These are phyloP conservation scores for Eidolon helvum DNA, from an alignment of 2,113 vertebrate species.

Conservation along the genomic window DNA sequence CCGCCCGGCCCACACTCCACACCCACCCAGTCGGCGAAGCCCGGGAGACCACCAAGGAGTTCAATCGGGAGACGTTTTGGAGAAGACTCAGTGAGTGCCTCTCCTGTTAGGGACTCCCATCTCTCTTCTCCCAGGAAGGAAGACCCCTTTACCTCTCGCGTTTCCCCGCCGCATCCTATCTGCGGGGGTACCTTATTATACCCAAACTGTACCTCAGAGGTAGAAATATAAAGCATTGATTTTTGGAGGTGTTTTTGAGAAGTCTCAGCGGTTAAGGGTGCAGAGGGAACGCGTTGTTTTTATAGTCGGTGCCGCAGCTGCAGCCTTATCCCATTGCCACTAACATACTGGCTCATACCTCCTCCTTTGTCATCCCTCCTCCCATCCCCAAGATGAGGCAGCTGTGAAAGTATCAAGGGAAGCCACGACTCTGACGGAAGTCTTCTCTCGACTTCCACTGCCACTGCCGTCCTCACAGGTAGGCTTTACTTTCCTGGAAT, in stretches of 20 bases:
- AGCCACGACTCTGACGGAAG: constrained; percentile 91
- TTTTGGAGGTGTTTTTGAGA: not conserved
- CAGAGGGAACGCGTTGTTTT: not conserved
- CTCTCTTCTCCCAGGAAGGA: too few relatives aligned
- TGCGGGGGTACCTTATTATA: not conserved
- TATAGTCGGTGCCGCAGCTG: not conserved
- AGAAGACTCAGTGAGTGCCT: constrained; percentile 86
- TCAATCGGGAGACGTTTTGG: constrained; percentile 91
- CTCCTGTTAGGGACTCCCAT: fast-evolving
- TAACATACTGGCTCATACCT: not conserved
- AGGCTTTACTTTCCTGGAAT: constrained; percentile 16
- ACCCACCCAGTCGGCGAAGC: constrained; percentile 88
- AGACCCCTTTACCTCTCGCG: not conserved
- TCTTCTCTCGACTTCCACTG: constrained; percentile 86
- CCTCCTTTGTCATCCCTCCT: not conserved
- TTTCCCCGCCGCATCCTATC: not conserved
- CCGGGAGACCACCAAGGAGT: constrained; percentile 83
- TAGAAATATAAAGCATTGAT: not conserved
- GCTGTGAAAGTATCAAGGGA: constrained; percentile 88
- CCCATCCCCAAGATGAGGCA: constrained; percentile 83
- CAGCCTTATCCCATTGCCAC: not conserved
- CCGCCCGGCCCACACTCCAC: not conserved
- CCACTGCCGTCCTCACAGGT: constrained; percentile 88
- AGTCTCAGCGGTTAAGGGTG: not conserved
- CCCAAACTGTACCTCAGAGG: not conserved